Evolutionary conservation across 2,113 vertebrate genomes (phyloP), one percentile per base, ranked within the genome.

Genomic region (Tupaia tana): DNA sequence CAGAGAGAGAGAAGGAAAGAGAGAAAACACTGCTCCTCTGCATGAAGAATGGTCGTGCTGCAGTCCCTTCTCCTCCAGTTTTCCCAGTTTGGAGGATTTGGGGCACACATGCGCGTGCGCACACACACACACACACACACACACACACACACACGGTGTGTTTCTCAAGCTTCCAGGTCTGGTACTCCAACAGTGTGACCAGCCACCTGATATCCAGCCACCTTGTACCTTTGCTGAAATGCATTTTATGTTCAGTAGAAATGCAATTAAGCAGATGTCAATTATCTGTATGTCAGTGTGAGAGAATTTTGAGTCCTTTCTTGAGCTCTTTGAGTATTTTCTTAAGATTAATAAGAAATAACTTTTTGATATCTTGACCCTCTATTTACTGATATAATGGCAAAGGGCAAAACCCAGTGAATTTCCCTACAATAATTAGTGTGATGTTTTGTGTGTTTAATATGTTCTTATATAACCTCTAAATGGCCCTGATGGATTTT

Each of bases 311-410:
- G 80, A 19, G 14, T 9, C 6, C 59, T 59, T 86, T 89, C 34
- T 84, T 93, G 34, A 93, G 2, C 16, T 43, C 22, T 54, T 86
- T 82, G 73, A 80, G 25, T 54, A 5, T 2, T 73, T 90, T 82
- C 12, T 80, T 79, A 63, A 74, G 5, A 7, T 93, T 77, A 77
- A 81, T 91, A 86, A 27, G 61, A 93, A 91, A 67, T 89, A n/a
- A 82, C n/a, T 89, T 85, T 64, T 27, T 89, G 20, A 14, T 83
- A 0, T 87, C 20, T 59, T 63, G 31, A 92, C 9, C 18, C 20
- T 90, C 71, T 54, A 2, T 86, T 93, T 91, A 78, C 22, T 59
- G 25, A 24, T 58, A 89, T 75, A 78, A 81, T 93, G 3, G 5
- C 12, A 79, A 88, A 59, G 88, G 24, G 73, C 6, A 86, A 88